phyloP scores from a whole-genome alignment of 2,888 invertebrate species.

The Diploptera punctata region DNA sequence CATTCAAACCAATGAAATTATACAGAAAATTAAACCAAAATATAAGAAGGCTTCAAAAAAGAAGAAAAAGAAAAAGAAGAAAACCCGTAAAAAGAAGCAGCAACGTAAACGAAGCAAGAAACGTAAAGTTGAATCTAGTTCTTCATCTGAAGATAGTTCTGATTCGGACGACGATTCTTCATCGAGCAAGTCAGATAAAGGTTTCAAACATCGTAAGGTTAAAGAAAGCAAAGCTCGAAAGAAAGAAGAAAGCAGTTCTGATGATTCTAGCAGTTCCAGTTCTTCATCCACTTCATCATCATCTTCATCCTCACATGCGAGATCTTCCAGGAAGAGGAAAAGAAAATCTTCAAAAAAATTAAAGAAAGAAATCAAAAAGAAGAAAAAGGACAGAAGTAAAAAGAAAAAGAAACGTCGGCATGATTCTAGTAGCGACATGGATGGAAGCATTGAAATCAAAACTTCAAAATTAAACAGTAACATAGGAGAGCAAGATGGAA shows the following conservation, averaged over 20 bases:
- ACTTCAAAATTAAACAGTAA: constrained; percentile 5
- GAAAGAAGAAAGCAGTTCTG: constrained; percentile 1
- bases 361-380: constrained; percentile 21
- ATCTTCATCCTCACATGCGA: constrained; percentile 28
- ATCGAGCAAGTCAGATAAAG: constrained; percentile 31
- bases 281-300: constrained; percentile 19
- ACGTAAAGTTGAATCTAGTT: constrained; percentile 17
- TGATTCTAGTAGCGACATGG: constrained; percentile 20
- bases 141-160: constrained; percentile 36
- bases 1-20: background rate
- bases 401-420: constrained; percentile 1
- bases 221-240: constrained; percentile 23
- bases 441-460: constrained; percentile 1
- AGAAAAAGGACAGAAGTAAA: constrained; percentile 29
- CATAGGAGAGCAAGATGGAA: background rate
- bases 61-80: constrained; percentile 30
- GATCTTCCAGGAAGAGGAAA: constrained; percentile 17
- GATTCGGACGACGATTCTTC: constrained; percentile 33
- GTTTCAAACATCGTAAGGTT: constrained; percentile 11
- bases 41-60: constrained; percentile 37
- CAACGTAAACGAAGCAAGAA: constrained; percentile 20
- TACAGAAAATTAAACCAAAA: constrained; percentile 16
- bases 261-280: constrained; percentile 9
- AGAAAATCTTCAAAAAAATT: constrained; percentile 20
- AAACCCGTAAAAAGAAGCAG: constrained; percentile 38